phyloP scores from a whole-genome alignment of 2,797 vertebrate species.

The Enteromius anoplus region DNA sequence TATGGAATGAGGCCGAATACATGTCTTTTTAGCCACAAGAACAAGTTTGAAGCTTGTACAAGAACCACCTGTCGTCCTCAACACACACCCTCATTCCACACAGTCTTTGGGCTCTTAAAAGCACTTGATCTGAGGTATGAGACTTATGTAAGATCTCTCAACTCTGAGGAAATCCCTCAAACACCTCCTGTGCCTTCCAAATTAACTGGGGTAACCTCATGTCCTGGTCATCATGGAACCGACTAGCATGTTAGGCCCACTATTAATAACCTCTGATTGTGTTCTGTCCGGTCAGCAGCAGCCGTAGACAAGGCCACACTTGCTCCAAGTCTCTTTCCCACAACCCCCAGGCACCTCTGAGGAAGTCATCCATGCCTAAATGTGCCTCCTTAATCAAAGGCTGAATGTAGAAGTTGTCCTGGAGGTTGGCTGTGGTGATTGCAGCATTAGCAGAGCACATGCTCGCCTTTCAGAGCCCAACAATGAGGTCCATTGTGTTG shows the following conservation, averaged over 20 bases:
- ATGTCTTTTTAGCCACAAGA: constrained; percentile 18
- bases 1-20: constrained; percentile 35
- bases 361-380: constrained; percentile 90
- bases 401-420: constrained; percentile 83
- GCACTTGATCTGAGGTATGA: constrained; percentile 24
- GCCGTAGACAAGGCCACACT: constrained; percentile 68
- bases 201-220: constrained; percentile 24
- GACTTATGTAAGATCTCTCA: constrained; percentile 18
- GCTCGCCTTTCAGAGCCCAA: constrained; percentile 78
- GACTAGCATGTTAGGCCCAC: constrained; percentile 20
- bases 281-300: constrained; percentile 56
- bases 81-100: constrained; percentile 10
- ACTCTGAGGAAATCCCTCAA: constrained; percentile 9
- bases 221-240: constrained; percentile 6
- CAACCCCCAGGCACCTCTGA: constrained; percentile 80
- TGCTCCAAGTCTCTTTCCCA: constrained; percentile 76
- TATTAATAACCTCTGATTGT: constrained; percentile 60
- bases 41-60: constrained; percentile 8
- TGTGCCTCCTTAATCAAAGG: constrained; percentile 86
- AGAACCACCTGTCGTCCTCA: constrained; percentile 12
- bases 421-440: constrained; percentile 81
- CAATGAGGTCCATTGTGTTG: constrained; percentile 82
- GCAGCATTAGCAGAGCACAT: constrained; percentile 84
- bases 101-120: constrained; percentile 1
- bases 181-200: constrained; percentile 4